A percentile compares a stretch with the other conserved stretches of the same genome.
Conservation (phyloP, 2,797 vertebrate genomes). For the Ctenopoma kingsleyae region DNA sequence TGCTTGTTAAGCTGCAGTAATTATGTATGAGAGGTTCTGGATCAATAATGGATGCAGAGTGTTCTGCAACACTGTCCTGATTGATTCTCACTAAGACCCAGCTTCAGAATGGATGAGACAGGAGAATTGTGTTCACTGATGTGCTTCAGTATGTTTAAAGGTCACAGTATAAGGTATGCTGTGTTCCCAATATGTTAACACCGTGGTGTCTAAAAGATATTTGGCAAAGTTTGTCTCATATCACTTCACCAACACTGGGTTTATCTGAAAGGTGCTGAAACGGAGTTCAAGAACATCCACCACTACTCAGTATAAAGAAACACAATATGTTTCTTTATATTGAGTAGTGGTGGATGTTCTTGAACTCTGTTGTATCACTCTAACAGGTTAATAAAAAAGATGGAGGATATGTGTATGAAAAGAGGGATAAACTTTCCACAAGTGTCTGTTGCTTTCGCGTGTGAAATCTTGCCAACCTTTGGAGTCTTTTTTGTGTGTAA, state of each 20-base stretch:
- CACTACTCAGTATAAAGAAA: too few species aligned
- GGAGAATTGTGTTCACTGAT: conserved; percentile 67
- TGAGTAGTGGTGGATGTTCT: neutral
- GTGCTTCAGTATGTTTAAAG: conserved; percentile 63
- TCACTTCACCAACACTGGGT: neutral
- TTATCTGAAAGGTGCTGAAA: neutral
- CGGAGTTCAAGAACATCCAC: too few species aligned
- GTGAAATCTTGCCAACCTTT: neutral
- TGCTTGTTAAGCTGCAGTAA: conserved; percentile 80
- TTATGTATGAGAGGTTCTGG: conserved; percentile 77
- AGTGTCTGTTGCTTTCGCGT: neutral
- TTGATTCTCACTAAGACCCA: conserved; percentile 69
- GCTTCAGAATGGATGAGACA: conserved; percentile 63
- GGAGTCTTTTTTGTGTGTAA: conserved; percentile 2
- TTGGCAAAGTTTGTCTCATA: neutral
- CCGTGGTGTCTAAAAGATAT: neutral
- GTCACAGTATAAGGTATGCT: conserved; percentile 55
- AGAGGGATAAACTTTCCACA: neutral
- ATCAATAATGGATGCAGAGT: conserved; percentile 80
- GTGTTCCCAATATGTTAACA: conserved; percentile 12
- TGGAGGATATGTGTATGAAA: neutral
- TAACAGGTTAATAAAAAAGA: neutral
- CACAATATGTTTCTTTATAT: too few species aligned
- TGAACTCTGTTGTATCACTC: neutral
- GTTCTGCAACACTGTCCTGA: conserved; percentile 74